phyloP scores from a whole-genome alignment of 1,140 invertebrate genomes.

The Drosophila ogumai region DNA sequence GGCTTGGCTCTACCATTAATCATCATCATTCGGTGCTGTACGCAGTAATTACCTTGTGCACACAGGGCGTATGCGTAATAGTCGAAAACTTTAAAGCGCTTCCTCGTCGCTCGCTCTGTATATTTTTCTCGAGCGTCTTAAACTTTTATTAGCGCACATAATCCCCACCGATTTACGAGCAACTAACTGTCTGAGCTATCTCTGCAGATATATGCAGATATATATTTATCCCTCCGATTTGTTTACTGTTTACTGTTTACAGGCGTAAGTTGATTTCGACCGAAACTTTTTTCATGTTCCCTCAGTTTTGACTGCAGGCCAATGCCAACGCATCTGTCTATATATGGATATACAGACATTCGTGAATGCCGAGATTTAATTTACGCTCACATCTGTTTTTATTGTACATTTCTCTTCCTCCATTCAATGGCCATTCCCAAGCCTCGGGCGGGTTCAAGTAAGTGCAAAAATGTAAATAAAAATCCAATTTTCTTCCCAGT shows the following conservation, averaged over 20 bases:
- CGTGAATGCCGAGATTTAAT: constrained; percentile 33
- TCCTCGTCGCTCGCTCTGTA: constrained; percentile 19
- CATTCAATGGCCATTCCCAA: constrained; percentile 28
- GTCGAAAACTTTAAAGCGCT: constrained; percentile 37
- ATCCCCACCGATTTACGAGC: constrained; percentile 74
- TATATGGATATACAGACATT: neutral
- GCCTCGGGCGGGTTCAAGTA: constrained; percentile 50
- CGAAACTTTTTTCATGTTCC: constrained; percentile 49
- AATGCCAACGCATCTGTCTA: constrained; percentile 52
- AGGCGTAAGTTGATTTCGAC: constrained; percentile 68
- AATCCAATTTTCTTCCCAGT: constrained; percentile 57
- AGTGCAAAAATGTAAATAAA: constrained; percentile 59
- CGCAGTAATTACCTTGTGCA: constrained; percentile 24
- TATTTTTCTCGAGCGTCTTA: constrained; percentile 53
- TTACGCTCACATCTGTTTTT: constrained; percentile 54
- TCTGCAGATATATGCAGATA: constrained; percentile 4
- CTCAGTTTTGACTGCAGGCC: constrained; percentile 46
- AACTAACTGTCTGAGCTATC: constrained; percentile 59
- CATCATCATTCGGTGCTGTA: constrained; percentile 21
- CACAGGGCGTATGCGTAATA: constrained; percentile 70
- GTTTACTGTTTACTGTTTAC: constrained; percentile 81
- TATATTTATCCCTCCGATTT: constrained; percentile 43
- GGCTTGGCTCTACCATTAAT: constrained; percentile 22
- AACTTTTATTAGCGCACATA: constrained; percentile 78
- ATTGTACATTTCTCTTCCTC: constrained; percentile 31